Percentiles rank a stretch among this genome's conserved stretches.
Evolutionary conservation across 2,888 invertebrate species (phyloP).

Genomic region (Hesperia comma): DNA sequence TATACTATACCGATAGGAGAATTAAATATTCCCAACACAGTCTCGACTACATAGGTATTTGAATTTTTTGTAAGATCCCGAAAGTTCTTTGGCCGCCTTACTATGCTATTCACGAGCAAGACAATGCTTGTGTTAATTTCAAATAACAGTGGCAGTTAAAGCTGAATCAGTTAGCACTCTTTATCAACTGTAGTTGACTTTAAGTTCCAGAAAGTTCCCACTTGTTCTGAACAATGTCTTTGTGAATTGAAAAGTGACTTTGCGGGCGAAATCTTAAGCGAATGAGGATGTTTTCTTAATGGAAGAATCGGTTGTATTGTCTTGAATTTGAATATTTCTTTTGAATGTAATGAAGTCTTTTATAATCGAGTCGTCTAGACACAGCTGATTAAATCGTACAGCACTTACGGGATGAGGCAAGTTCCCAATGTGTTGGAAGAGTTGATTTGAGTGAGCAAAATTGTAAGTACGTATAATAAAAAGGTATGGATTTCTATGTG

Average conservation of each 20-base stretch:
- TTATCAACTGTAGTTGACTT: conserved; percentile 30
- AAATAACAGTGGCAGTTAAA: conserved; percentile 15
- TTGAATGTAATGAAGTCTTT: too few relatives aligned
- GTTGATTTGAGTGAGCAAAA: too few relatives aligned
- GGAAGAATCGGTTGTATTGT: not conserved
- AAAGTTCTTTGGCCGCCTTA: conserved; percentile 4
- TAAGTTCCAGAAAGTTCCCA: conserved; percentile 29
- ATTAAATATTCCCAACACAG: not conserved
- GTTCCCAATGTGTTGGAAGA: too few relatives aligned
- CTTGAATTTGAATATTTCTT: not conserved
- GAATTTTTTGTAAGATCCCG: conserved; percentile 6
- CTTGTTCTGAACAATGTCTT: conserved; percentile 34
- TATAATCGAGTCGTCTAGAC: too few relatives aligned
- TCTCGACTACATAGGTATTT: not conserved
- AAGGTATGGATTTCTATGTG: too few relatives aligned
- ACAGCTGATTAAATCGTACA: too few relatives aligned
- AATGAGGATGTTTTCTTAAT: conserved; percentile 3
- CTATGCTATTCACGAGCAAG: conserved; percentile 14
- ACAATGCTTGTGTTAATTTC: conserved; percentile 30
- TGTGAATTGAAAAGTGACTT: conserved; percentile 32
- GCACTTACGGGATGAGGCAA: too few relatives aligned
- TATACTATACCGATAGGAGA: not conserved
- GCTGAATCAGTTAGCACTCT: conserved; percentile 28
- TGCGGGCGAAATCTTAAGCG: conserved; percentile 9
- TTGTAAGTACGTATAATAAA: too few relatives aligned